Conservation (phyloP, 2,888 invertebrate genomes). For the Euproctis similis region DNA sequence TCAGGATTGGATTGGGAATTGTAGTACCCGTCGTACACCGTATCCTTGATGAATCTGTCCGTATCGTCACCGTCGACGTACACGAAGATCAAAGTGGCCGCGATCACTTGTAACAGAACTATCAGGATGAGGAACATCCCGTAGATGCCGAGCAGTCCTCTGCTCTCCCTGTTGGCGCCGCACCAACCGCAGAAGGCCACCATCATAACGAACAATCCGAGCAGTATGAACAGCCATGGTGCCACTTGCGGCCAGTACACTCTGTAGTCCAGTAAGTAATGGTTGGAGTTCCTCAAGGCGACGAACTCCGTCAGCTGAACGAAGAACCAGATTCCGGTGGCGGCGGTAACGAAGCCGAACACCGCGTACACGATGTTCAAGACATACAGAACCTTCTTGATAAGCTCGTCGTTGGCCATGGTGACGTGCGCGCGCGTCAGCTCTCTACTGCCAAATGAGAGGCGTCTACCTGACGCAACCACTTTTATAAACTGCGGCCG, state of each 20-base stretch:
- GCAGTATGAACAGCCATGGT: slow-evolving; percentile 66
- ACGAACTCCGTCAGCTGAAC: slow-evolving; percentile 65
- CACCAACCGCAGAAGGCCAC: slow-evolving; percentile 66
- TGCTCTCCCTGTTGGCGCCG: slow-evolving; percentile 54
- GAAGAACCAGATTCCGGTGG: slow-evolving; percentile 69
- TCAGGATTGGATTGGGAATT: slow-evolving; percentile 65
- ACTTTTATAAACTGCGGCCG: slow-evolving; percentile 59
- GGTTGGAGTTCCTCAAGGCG: slow-evolving; percentile 59
- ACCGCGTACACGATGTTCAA: slow-evolving; percentile 62
- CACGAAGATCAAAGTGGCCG: slow-evolving; percentile 61
- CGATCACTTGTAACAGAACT: slow-evolving; percentile 51
- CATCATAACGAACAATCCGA: slow-evolving; percentile 56
- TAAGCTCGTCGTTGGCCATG: slow-evolving; percentile 62
- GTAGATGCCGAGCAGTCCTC: slow-evolving; percentile 58
- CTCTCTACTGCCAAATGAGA: slow-evolving; percentile 56
- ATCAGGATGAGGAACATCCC: slow-evolving; percentile 54
- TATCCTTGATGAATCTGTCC: slow-evolving; percentile 64
- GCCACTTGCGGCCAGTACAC: slow-evolving; percentile 69
- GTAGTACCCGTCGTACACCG: slow-evolving; percentile 68
- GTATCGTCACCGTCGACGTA: slow-evolving; percentile 67
- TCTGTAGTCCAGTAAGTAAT: slow-evolving; percentile 62
- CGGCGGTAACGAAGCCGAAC: slow-evolving; percentile 60
- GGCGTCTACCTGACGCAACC: slow-evolving; percentile 42
- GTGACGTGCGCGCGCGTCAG: slow-evolving; percentile 41
- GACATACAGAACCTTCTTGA: slow-evolving; percentile 57